Conservation (phyloP, 2,888 invertebrate genomes). For the Pandemis heparana region DNA sequence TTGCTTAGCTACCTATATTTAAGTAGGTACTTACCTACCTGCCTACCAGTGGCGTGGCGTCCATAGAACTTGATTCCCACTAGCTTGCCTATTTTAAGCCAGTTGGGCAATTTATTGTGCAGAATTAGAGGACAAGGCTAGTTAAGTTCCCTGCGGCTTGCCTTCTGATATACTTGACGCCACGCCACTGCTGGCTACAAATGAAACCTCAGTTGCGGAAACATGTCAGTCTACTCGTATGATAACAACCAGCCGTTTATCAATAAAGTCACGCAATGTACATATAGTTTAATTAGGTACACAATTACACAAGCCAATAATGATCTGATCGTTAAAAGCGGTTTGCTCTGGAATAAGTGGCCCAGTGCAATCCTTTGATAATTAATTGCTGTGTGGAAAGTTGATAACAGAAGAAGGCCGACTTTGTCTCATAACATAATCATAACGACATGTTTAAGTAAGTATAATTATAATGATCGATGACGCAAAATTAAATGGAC, state of each 20-base stretch:
- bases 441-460: background rate
- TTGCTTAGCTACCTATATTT: background rate
- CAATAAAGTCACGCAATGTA: constrained; percentile 1
- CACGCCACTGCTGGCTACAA: too few species aligned
- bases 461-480: background rate
- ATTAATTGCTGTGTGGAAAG: constrained; percentile 5
- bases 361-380: constrained; percentile 13
- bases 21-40: too few species aligned
- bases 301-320: constrained; percentile 1
- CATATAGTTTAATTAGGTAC: constrained; percentile 23
- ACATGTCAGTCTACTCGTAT: background rate
- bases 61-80: too few species aligned
- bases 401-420: constrained; percentile 4
- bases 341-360: constrained; percentile 9
- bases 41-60: too few species aligned
- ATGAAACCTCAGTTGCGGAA: background rate
- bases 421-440: constrained; percentile 8
- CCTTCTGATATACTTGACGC: too few species aligned
- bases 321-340: constrained; percentile 21
- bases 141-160: too few species aligned
- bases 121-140: too few species aligned
- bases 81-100: too few species aligned
- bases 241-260: constrained; percentile 8
- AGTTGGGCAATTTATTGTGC: too few species aligned
- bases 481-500: background rate